phyloP scores from a whole-genome alignment of 2,113 vertebrate genomes.

The Myotis davidii region DNA sequence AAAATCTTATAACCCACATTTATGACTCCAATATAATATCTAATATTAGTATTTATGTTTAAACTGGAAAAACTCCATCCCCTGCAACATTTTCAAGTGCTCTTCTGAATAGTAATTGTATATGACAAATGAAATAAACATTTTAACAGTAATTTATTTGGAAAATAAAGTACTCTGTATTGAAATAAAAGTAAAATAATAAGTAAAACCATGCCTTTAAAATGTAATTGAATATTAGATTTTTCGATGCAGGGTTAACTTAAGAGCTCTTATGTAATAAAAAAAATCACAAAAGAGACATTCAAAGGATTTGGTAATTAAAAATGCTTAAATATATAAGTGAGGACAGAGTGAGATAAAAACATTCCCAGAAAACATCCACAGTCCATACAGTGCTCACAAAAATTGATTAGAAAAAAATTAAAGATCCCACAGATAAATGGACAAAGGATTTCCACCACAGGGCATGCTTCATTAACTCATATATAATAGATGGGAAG shows the following conservation, averaged over 20 bases:
- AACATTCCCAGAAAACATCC: not conserved
- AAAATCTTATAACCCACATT: not conserved
- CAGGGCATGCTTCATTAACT: not conserved
- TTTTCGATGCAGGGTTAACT: not conserved
- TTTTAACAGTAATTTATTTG: not conserved
- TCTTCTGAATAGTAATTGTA: not conserved
- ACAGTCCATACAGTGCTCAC: not conserved
- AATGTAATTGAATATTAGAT: not conserved
- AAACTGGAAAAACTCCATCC: not conserved
- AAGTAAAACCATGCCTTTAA: not conserved
- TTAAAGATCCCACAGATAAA: not conserved
- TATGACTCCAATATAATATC: not conserved
- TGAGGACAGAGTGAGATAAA: not conserved
- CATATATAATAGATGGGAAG: fast-evolving
- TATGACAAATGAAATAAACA: not conserved
- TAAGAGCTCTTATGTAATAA: not conserved
- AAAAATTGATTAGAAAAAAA: not conserved
- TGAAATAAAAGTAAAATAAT: constrained; percentile 2
- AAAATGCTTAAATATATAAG: not conserved
- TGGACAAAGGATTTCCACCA: not conserved
- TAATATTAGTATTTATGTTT: not conserved
- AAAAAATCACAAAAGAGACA: not conserved
- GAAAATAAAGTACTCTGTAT: not conserved
- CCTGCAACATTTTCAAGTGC: not conserved
- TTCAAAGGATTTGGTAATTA: not conserved